A percentile compares a stretch with the other conserved stretches of the same genome.
Conservation (phyloP, 2,797 vertebrate genomes). For the Hypotaenidia okinawae region DNA sequence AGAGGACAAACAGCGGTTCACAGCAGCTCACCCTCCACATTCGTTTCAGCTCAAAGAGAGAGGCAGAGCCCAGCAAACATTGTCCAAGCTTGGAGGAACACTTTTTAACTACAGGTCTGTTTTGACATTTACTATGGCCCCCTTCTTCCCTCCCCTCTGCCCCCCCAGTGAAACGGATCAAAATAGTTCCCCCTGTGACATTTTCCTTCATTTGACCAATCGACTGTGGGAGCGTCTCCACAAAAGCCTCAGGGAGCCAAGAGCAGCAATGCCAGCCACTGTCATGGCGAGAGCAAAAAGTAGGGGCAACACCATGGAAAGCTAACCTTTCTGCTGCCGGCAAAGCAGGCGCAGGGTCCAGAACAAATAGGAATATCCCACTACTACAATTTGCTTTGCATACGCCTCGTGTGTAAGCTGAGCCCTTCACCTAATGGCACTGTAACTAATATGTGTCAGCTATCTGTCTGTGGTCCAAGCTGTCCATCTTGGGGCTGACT, state of each 20-base stretch:
- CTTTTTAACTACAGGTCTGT: background rate
- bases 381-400: background rate
- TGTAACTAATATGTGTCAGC: constrained; percentile 35
- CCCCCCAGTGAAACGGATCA: constrained; percentile 38
- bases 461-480: background rate
- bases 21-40: constrained; percentile 14
- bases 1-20: background rate
- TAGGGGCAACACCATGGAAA: background rate
- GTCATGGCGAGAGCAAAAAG: fast-evolving
- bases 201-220: constrained; percentile 40
- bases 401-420: background rate
- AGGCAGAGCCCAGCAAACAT: background rate
- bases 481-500: background rate
- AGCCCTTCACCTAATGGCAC: background rate
- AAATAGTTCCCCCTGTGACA: constrained; percentile 54
- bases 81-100: background rate
- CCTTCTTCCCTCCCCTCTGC: constrained; percentile 36
- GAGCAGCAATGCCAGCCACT: background rate
- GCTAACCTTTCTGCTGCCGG: background rate
- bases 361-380: background rate
- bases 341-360: background rate
- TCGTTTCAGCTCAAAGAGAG: background rate
- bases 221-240: constrained; percentile 1
- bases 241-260: background rate
- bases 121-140: constrained; percentile 47